Conservation (phyloP, 2,888 invertebrate species). For the Ophion slaviceki region DNA sequence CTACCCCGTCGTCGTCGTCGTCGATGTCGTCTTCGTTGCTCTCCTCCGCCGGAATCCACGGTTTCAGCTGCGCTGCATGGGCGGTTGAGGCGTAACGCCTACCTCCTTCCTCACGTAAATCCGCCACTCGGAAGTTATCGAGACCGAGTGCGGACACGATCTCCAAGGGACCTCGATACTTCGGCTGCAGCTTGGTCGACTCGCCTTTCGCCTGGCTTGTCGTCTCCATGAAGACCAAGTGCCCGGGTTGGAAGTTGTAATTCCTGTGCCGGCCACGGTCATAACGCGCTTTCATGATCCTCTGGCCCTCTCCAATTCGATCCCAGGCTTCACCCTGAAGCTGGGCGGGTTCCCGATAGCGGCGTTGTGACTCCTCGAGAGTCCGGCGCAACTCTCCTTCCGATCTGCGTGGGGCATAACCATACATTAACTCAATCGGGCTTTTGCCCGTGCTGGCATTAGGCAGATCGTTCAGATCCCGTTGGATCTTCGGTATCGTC, state of each 20-base stretch:
- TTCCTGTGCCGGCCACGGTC: constrained; percentile 1
- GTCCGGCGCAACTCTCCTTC: neutral
- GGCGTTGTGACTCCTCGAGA: neutral
- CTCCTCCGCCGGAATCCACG: too few relatives aligned
- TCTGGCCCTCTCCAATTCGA: neutral
- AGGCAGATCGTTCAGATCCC: constrained; percentile 58
- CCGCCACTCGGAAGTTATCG: too few relatives aligned
- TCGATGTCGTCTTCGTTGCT: too few relatives aligned
- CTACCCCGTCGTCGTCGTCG: too few relatives aligned
- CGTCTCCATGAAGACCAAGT: constrained; percentile 34
- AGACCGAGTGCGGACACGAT: too few relatives aligned
- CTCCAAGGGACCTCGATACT: too few relatives aligned
- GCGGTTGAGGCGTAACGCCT: too few relatives aligned
- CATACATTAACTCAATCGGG: constrained; percentile 62
- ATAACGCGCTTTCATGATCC: constrained; percentile 30
- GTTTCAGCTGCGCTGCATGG: too few relatives aligned
- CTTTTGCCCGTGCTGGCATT: constrained; percentile 64
- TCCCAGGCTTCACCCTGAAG: constrained; percentile 36
- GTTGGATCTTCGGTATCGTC: constrained; percentile 38
- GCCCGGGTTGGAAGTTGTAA: neutral
- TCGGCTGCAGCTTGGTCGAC: too few relatives aligned
- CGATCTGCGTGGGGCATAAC: constrained; percentile 29
- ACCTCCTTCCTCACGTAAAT: too few relatives aligned
- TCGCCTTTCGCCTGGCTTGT: constrained; percentile 25
- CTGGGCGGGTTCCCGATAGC: neutral